Evolutionary conservation across 2,888 invertebrate species (phyloP), one percentile per base, ranked within the genome.

Genomic region (Halictus ligatus): DNA sequence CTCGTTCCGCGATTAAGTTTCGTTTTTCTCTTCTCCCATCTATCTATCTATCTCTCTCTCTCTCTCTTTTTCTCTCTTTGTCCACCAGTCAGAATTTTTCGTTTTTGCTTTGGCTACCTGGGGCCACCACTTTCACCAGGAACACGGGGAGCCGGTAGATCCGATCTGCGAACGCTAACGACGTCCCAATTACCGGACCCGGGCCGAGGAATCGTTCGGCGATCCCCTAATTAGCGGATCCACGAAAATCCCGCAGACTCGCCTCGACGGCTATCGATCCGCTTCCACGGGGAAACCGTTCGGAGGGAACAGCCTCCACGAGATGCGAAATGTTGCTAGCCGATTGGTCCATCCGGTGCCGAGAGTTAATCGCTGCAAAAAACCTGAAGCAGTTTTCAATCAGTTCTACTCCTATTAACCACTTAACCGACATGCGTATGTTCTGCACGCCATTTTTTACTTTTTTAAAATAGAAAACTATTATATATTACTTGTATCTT

Each of bases 91-190:
- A 64, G 25, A 21, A 50, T 77, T 77, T 89, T 90, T 90, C 58
- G n/a, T 78, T 76, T 78, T 78, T 69, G n/a, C 77, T n/a, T 64
- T 40, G 25, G 64, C 73, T 50, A 54, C 15, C 82, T 29, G 29
- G 12, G 10, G 10, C n/a, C 21, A 15, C 35, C 91, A 92, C 92
- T 92, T 92, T 92, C 91, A 89, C 91, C 91, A 71, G 84, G 72
- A 67, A 58, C 58, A 72, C 79, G 73, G n/a, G 58, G 69, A 29
- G 40, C 40, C 35, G 64, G 29, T n/a, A 83, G 80, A 82, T 87
- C 64, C 58, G 60, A 85, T 86, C 86, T 73, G 48, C 60, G 64
- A 35, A 13, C 85, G 64, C 75, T 86, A 86, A 86, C 67, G 81
- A 85, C 81, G 78, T 58, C 71, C 85, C 81, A 85, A 81, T 78